phyloP scores from a whole-genome alignment of 2,888 invertebrate species.

The Cephalotes varians region DNA sequence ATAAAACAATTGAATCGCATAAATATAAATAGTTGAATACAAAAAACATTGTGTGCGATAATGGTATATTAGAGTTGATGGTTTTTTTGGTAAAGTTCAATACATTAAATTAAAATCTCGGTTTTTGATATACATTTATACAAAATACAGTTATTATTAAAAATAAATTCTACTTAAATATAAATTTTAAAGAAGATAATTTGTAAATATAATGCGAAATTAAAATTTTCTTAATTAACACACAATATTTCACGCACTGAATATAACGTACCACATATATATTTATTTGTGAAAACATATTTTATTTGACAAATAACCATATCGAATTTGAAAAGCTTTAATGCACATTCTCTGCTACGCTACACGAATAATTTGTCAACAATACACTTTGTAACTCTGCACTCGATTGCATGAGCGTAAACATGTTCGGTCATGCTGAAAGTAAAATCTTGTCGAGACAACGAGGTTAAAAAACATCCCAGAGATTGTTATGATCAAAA shows the following conservation, averaged over 20 bases:
- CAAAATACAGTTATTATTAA: not conserved
- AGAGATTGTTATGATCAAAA: not conserved
- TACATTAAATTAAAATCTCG: not conserved
- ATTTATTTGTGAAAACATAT: not conserved
- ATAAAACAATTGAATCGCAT: slow-evolving; percentile 51
- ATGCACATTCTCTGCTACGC: not conserved
- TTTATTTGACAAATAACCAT: not conserved
- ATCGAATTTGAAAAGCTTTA: slow-evolving; percentile 3
- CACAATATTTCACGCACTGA: not conserved
- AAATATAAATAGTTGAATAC: not conserved
- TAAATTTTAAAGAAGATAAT: not conserved
- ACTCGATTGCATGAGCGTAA: not conserved
- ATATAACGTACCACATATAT: not conserved
- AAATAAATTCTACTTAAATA: not conserved
- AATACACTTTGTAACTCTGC: not conserved
- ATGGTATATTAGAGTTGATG: no score
- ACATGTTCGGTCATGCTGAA: not conserved
- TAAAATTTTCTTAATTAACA: not conserved
- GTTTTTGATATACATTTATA: not conserved
- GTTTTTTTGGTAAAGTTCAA: no score
- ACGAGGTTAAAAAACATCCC: not conserved
- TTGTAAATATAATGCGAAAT: not conserved
- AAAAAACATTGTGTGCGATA: not conserved
- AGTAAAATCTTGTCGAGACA: not conserved
- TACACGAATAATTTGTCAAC: not conserved